Conservation (phyloP, 2,797 vertebrate species). For the Lagocephalus sceleratus region DNA sequence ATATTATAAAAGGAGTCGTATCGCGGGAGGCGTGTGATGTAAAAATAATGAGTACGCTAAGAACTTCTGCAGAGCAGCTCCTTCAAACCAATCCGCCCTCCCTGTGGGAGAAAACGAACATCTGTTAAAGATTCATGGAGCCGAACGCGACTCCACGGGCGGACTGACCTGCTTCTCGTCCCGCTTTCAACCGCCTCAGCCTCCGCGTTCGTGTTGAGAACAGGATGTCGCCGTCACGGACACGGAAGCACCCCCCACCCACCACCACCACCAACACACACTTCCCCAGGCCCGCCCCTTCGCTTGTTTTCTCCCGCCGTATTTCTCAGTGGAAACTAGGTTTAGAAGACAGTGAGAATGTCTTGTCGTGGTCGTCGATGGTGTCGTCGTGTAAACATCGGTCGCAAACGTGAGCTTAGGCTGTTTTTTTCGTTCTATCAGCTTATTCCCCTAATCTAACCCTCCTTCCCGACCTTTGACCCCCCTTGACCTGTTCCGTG, state of each 20-base stretch:
- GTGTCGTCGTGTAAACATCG: constrained; percentile 64
- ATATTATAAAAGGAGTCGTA: too few relatives aligned
- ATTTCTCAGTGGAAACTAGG: constrained; percentile 59
- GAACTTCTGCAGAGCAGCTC: constrained; percentile 24
- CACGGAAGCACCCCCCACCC: too few relatives aligned
- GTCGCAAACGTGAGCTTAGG: constrained; percentile 55
- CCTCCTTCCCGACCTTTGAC: constrained; percentile 9
- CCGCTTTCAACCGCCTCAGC: constrained; percentile 9
- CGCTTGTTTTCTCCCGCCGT: constrained; percentile 48
- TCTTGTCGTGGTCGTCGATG: constrained; percentile 62
- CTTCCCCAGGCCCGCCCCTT: constrained; percentile 29
- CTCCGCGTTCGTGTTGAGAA: constrained; percentile 61
- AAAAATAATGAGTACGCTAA: constrained; percentile 8
- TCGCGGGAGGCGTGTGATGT: neutral
- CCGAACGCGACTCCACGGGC: constrained; percentile 46
- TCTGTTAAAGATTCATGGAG: constrained; percentile 60
- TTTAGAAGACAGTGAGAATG: constrained; percentile 70
- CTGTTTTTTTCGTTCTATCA: constrained; percentile 50
- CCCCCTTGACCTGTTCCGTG: constrained; percentile 30
- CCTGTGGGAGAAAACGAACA: constrained; percentile 38
- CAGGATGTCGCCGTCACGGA: constrained; percentile 50
- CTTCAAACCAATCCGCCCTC: constrained; percentile 33
- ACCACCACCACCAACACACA: too few relatives aligned
- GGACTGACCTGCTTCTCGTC: constrained; percentile 42
- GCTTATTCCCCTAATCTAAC: constrained; percentile 26